Conservation (phyloP, 1,140 invertebrate species). For the Achroia grisella region DNA sequence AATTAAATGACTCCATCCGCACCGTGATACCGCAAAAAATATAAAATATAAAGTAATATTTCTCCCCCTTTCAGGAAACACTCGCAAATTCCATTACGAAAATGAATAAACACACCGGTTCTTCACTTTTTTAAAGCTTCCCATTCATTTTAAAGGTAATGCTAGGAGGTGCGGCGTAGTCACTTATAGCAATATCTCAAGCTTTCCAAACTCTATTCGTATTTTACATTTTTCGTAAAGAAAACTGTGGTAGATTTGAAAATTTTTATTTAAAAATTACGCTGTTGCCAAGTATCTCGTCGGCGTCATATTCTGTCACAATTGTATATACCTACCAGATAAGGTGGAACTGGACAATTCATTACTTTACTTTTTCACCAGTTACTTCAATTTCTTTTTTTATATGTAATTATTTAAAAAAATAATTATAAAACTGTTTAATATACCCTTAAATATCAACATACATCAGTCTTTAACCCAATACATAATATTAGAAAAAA, state of each 20-base stretch:
- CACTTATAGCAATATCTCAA: background rate
- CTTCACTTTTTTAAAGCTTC: slow-evolving; percentile 25
- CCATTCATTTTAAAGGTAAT: slow-evolving; percentile 24
- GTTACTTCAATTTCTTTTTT: too few species aligned
- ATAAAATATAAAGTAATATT: slow-evolving; percentile 8
- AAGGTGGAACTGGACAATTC: too few species aligned
- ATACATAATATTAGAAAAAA: too few species aligned
- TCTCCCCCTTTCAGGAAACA: slow-evolving; percentile 19
- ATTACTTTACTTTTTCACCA: too few species aligned
- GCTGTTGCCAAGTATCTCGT: too few species aligned
- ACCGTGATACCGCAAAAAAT: slow-evolving; percentile 4
- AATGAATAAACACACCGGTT: slow-evolving; percentile 33
- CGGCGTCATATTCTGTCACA: too few species aligned
- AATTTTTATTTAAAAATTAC: background rate
- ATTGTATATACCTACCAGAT: too few species aligned
- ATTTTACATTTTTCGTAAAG: background rate
- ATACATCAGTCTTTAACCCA: too few species aligned
- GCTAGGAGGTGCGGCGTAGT: background rate
- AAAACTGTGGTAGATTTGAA: background rate
- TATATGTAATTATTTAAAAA: too few species aligned
- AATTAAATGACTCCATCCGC: too few species aligned
- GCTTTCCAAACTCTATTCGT: background rate
- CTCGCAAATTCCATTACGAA: slow-evolving; percentile 36
- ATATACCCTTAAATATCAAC: too few species aligned
- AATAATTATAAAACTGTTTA: too few species aligned